Conservation (phyloP, 2,888 invertebrate species). For the Mycogona germanica region DNA sequence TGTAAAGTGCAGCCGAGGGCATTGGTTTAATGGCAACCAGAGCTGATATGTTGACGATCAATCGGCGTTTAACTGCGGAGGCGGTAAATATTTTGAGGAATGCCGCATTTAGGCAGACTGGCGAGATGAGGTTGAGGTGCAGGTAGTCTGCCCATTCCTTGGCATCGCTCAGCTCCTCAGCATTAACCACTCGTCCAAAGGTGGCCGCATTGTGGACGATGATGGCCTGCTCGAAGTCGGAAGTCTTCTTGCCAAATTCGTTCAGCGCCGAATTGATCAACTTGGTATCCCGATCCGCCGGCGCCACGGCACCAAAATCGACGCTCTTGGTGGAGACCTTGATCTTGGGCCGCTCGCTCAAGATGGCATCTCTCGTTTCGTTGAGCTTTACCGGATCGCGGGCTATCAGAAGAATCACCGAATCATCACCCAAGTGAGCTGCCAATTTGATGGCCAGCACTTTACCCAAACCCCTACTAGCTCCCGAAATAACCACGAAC, state of each 20-base stretch:
- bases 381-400: background rate
- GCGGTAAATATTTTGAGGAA: constrained; percentile 50
- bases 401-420: constrained; percentile 61
- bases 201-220: constrained; percentile 84
- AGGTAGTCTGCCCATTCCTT: constrained; percentile 52
- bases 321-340: background rate
- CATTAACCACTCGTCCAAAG: constrained; percentile 55
- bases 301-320: constrained; percentile 32
- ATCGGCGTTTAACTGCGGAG: constrained; percentile 9
- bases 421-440: constrained; percentile 49
- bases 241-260: background rate
- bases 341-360: background rate
- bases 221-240: constrained; percentile 50
- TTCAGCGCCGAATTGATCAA: constrained; percentile 25
- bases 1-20: constrained; percentile 68
- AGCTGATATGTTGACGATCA: constrained; percentile 71
- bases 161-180: constrained; percentile 49
- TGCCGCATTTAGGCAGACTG: constrained; percentile 37
- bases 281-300: constrained; percentile 25
- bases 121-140: constrained; percentile 62
- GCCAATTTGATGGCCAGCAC: constrained; percentile 61
- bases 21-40: constrained; percentile 64
- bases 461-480: constrained; percentile 76
- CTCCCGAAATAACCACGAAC: constrained; percentile 59
- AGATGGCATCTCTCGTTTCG: background rate